phyloP scores from a whole-genome alignment of 2,888 invertebrate species.

The Stenoptilia bipunctidactyla region DNA sequence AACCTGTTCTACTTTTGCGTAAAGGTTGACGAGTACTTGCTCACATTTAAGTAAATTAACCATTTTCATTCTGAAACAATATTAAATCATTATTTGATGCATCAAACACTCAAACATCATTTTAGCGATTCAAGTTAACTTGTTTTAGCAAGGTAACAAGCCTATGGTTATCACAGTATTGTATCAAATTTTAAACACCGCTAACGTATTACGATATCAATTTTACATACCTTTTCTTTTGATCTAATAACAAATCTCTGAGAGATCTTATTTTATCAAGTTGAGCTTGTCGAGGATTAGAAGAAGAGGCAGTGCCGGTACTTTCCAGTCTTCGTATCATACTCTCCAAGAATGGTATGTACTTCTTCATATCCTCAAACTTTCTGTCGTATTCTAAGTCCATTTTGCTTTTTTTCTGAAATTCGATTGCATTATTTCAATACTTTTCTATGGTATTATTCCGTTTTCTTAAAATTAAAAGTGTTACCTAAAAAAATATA shows the following conservation, averaged over 20 bases:
- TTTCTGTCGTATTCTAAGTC: conserved; percentile 69
- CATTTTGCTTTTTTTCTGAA: conserved; percentile 36
- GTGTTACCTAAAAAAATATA: too few species aligned
- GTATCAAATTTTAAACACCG: too few species aligned
- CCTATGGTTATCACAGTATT: conserved; percentile 1
- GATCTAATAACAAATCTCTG: conserved; percentile 72
- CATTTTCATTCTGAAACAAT: conserved; percentile 76
- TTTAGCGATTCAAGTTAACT: too few species aligned
- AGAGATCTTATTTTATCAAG: conserved; percentile 75
- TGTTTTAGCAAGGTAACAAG: too few species aligned
- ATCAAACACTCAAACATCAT: too few species aligned
- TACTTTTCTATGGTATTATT: too few species aligned
- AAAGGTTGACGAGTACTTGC: conserved; percentile 75
- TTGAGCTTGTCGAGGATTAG: conserved; percentile 69
- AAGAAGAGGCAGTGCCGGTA: conserved; percentile 44
- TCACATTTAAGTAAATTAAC: conserved; percentile 78
- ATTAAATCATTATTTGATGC: too few species aligned
- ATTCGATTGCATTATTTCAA: conserved; percentile 17
- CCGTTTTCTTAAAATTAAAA: too few species aligned
- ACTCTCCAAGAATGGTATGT: conserved; percentile 79
- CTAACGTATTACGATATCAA: too few species aligned
- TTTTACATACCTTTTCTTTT: conserved; percentile 66
- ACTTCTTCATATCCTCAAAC: conserved; percentile 76
- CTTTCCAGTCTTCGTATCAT: conserved; percentile 76
- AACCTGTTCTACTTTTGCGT: conserved; percentile 76